phyloP scores from a whole-genome alignment of 2,888 invertebrate species.

The Tupiocoris notatus region DNA sequence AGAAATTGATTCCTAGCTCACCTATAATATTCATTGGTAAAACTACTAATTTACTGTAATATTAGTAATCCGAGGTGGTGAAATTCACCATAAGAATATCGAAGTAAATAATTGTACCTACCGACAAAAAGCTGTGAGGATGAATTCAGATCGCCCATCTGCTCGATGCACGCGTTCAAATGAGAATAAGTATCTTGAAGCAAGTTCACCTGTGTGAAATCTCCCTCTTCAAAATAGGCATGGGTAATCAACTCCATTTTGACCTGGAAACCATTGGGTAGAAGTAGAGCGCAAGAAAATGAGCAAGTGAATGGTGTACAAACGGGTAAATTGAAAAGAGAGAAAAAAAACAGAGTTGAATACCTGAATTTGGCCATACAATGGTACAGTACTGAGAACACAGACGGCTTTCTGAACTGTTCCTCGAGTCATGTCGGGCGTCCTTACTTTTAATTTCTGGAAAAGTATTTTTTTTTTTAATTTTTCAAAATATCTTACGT shows the following conservation, averaged over 20 bases:
- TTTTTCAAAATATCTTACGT: too few relatives aligned
- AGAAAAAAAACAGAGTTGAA: not conserved
- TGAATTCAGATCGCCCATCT: conserved; percentile 53
- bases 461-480: not conserved
- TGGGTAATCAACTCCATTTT: conserved; percentile 95
- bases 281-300: too few relatives aligned
- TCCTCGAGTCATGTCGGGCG: conserved; percentile 93
- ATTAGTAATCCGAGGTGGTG: too few relatives aligned
- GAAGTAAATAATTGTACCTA: too few relatives aligned
- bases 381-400: conserved; percentile 83
- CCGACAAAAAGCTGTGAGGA: conserved; percentile 67
- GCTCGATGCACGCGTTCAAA: conserved; percentile 77
- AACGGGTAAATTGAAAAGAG: too few relatives aligned
- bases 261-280: too few relatives aligned
- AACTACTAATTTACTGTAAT: too few relatives aligned
- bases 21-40: too few relatives aligned
- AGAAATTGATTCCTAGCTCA: too few relatives aligned
- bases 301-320: too few relatives aligned
- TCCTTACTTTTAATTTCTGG: conserved; percentile 85
- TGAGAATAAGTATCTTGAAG: conserved; percentile 90
- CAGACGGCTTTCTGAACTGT: conserved; percentile 98
- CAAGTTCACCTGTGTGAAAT: conserved; percentile 80
- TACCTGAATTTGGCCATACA: conserved; percentile 86
- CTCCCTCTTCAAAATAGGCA: conserved; percentile 92
- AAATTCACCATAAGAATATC: not conserved